Conservation (phyloP, 92 coral and sea anemone species). For the Heliopora coerulea region DNA sequence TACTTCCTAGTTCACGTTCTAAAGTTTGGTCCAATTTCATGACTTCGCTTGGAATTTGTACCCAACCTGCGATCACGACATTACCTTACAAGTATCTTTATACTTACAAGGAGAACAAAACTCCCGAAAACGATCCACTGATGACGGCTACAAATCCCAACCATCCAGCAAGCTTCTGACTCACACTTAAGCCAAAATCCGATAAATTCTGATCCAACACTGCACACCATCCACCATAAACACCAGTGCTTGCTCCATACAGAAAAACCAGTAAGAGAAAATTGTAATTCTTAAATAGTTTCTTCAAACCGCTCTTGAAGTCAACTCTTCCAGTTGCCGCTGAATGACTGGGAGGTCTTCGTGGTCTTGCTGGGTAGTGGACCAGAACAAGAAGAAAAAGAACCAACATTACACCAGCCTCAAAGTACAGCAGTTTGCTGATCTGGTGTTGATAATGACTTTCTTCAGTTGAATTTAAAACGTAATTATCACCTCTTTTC, state of each 20-base stretch:
- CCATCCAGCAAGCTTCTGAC: constrained; percentile 97
- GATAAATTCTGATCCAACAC: constrained; percentile 92
- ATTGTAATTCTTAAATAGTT: constrained; percentile 64
- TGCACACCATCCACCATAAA: constrained; percentile 97
- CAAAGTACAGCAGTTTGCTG: constrained; percentile 75
- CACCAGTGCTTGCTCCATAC: constrained; percentile 85
- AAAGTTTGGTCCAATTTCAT: too few species aligned
- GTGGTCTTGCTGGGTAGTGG: constrained; percentile 94
- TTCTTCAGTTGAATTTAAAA: constrained; percentile 13
- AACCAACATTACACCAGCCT: constrained; percentile 67
- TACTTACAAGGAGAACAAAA: constrained; percentile 86
- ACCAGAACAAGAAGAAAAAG: constrained; percentile 69
- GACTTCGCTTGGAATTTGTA: not conserved
- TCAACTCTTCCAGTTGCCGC: constrained; percentile 84
- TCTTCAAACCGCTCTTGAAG: constrained; percentile 73
- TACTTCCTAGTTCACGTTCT: too few species aligned
- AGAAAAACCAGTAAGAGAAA: constrained; percentile 67
- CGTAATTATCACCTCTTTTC: not conserved
- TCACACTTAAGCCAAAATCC: constrained; percentile 65
- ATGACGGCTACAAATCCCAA: constrained; percentile 82
- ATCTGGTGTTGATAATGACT: constrained; percentile 52
- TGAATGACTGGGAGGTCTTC: constrained; percentile 86
- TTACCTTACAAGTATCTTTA: not conserved
- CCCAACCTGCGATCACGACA: too few species aligned
- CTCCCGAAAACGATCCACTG: constrained; percentile 80